phyloP scores from a whole-genome alignment of 2,113 vertebrate species.

The Elanoides forficatus region DNA sequence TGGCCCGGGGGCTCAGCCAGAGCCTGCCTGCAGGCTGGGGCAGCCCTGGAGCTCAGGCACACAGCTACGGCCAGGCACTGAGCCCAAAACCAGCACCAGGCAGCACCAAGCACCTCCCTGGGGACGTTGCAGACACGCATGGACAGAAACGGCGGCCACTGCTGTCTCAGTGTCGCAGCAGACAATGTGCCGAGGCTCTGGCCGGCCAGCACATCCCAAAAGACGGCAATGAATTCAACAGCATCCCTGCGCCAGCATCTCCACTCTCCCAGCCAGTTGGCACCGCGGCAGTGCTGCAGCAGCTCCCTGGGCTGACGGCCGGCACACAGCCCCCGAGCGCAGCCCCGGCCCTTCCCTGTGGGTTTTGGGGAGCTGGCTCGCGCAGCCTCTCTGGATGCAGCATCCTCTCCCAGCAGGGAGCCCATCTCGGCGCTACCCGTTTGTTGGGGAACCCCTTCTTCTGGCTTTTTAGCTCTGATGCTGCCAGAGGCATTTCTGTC shows the following conservation, averaged over 20 bases:
- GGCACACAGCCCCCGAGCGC: rapidly evolving
- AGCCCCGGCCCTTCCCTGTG: rapidly evolving
- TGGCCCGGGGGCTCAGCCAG: neutral
- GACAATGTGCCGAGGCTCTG: neutral
- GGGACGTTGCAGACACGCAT: neutral
- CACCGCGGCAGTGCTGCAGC: neutral
- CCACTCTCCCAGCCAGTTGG: neutral
- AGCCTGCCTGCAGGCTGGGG: constrained; percentile 36
- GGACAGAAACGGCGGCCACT: neutral
- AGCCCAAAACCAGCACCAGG: neutral
- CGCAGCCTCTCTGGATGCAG: neutral
- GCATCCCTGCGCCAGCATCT: neutral
- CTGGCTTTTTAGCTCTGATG: neutral
- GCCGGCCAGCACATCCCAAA: neutral
- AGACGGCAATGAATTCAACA: neutral
- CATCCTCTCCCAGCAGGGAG: neutral
- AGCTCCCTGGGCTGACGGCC: neutral
- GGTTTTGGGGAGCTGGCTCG: neutral
- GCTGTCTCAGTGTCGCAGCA: neutral
- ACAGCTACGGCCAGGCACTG: neutral
- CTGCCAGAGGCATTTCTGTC: neutral
- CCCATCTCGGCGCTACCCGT: neutral
- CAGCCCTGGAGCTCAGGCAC: neutral
- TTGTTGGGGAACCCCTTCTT: neutral
- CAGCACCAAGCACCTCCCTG: neutral